These are phyloP conservation scores for Seladonia tumulorum DNA, from an alignment of 2,888 invertebrate genomes.

Conservation along the genomic window DNA sequence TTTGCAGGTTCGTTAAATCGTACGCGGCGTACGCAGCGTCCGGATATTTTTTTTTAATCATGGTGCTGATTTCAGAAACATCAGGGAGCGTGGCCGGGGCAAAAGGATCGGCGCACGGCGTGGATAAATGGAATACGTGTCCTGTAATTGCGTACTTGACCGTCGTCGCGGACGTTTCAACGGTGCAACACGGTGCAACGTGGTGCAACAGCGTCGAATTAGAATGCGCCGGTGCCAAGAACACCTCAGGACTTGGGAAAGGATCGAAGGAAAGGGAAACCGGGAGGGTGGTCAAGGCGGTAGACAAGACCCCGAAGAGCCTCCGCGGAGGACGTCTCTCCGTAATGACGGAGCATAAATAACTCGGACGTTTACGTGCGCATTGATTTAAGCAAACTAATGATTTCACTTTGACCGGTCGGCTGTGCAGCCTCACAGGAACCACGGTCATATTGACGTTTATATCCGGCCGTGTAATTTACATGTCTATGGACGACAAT, in stretches of 20 bases:
- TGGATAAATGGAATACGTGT: constrained; percentile 11
- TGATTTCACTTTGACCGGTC: constrained; percentile 84
- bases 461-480: constrained; percentile 83
- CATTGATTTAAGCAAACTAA: constrained; percentile 85
- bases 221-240: constrained; percentile 39
- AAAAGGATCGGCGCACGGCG: not conserved
- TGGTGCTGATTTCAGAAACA: not conserved
- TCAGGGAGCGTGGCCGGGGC: not conserved
- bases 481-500: constrained; percentile 83
- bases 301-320: constrained; percentile 58
- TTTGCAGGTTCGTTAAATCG: not conserved
- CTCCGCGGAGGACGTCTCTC: constrained; percentile 79
- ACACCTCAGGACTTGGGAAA: constrained; percentile 29
- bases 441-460: constrained; percentile 81
- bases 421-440: constrained; percentile 66
- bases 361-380: constrained; percentile 84
- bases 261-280: constrained; percentile 54
- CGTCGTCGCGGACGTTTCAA: not conserved
- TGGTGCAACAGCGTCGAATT: not conserved
- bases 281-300: constrained; percentile 45
- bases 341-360: constrained; percentile 84
- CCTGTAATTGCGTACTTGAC: constrained; percentile 4
- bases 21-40: not conserved
- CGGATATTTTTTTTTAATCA: not conserved
- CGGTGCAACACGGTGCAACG: not conserved